A percentile compares a stretch with the other conserved stretches of the same genome.
Conservation (phyloP, 2,797 vertebrate species). For the Gallinago nigripennis region DNA sequence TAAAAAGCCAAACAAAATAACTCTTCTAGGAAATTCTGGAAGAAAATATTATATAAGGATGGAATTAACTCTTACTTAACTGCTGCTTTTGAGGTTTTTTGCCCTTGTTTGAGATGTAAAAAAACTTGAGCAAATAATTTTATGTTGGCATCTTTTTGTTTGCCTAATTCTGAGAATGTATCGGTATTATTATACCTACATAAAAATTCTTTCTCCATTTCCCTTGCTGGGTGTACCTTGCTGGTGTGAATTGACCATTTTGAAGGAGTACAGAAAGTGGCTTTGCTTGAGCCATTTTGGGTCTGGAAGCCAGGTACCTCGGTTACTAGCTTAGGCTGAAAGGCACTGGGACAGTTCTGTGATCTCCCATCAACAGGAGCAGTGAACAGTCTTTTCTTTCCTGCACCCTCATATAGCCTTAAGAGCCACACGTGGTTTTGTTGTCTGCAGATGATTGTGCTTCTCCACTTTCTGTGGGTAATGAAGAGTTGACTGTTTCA, state of each 20-base stretch:
- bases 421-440: neutral
- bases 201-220: neutral
- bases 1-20: neutral
- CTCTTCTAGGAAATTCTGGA: neutral
- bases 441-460: neutral
- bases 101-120: neutral
- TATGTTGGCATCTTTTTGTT: neutral
- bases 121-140: neutral
- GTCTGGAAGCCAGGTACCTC: neutral
- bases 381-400: neutral
- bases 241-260: neutral
- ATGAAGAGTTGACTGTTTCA: neutral
- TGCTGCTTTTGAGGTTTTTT: neutral
- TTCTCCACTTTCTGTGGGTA: neutral
- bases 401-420: neutral
- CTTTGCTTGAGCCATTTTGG: neutral
- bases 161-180: neutral
- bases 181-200: neutral
- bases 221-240: neutral
- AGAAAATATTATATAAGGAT: neutral
- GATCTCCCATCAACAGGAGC: neutral
- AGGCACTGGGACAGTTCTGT: neutral
- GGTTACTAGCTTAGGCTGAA: neutral
- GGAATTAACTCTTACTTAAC: neutral
- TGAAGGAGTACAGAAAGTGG: neutral